phyloP scores from a whole-genome alignment of 2,888 invertebrate genomes.

The Timema cristinae region DNA sequence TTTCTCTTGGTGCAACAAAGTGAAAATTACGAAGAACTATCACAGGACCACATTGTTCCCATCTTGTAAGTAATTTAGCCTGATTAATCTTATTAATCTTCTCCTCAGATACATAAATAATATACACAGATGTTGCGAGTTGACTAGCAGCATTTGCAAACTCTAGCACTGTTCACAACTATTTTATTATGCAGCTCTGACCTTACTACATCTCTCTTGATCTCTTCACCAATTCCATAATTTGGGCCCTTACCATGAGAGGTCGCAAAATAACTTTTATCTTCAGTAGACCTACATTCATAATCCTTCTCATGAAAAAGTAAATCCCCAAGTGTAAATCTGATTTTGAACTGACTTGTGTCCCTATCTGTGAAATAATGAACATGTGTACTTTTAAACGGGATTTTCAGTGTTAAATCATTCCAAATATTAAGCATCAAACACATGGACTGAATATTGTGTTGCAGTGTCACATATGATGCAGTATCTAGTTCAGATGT shows the following conservation, averaged over 20 bases:
- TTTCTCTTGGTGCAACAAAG: too few species aligned
- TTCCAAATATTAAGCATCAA: too few species aligned
- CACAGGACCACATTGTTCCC: too few species aligned
- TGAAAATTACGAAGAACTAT: too few species aligned
- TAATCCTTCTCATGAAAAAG: not conserved
- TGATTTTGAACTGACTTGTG: conserved; percentile 9
- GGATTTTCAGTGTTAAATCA: not conserved
- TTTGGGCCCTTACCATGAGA: conserved; percentile 4
- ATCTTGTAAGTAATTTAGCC: too few species aligned
- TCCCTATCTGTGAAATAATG: conserved; percentile 1
- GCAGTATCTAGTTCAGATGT: not conserved
- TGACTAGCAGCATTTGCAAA: not conserved
- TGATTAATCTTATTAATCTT: too few species aligned
- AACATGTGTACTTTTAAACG: not conserved
- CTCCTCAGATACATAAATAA: too few species aligned
- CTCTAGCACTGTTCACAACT: not conserved
- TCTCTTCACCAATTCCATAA: conserved; percentile 3
- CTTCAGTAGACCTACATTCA: not conserved
- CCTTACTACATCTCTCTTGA: not conserved
- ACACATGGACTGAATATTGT: not conserved
- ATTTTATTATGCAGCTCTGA: not conserved
- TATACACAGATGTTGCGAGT: not conserved
- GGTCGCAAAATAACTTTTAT: conserved; percentile 2
- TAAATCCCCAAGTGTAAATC: not conserved
- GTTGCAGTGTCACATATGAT: not conserved